phyloP scores from a whole-genome alignment of 2,113 vertebrate species.

The Lophura nycthemera region DNA sequence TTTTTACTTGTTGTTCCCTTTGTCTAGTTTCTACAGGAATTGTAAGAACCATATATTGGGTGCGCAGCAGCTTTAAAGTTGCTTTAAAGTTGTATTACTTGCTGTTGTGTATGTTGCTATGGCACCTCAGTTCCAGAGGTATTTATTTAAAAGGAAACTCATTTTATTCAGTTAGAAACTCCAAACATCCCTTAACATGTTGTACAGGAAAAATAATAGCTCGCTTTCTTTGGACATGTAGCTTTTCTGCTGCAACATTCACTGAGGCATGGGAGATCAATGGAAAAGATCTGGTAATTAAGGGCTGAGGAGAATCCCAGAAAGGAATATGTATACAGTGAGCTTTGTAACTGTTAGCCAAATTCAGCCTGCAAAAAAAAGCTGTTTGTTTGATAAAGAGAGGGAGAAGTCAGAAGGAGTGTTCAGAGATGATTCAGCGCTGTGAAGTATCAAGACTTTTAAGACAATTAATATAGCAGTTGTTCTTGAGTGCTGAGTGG shows the following conservation, averaged over 20 bases:
- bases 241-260: neutral
- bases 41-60: neutral
- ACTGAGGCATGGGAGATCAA: neutral
- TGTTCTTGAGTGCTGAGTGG: neutral
- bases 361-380: neutral
- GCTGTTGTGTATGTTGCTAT: neutral
- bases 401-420: neutral
- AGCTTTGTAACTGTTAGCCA: neutral
- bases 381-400: neutral
- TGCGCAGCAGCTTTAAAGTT: neutral
- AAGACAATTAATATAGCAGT: neutral
- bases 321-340: neutral
- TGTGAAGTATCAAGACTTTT: neutral
- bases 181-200: neutral
- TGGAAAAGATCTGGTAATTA: neutral
- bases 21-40: neutral
- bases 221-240: neutral
- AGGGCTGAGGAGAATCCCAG: neutral
- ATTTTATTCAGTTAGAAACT: neutral
- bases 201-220: neutral
- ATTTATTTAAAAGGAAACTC: neutral
- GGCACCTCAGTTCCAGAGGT: neutral
- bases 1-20: neutral
- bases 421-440: neutral
- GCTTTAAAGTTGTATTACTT: neutral